phyloP scores from a whole-genome alignment of 1,140 invertebrate species.

The Drosophila pachea region DNA sequence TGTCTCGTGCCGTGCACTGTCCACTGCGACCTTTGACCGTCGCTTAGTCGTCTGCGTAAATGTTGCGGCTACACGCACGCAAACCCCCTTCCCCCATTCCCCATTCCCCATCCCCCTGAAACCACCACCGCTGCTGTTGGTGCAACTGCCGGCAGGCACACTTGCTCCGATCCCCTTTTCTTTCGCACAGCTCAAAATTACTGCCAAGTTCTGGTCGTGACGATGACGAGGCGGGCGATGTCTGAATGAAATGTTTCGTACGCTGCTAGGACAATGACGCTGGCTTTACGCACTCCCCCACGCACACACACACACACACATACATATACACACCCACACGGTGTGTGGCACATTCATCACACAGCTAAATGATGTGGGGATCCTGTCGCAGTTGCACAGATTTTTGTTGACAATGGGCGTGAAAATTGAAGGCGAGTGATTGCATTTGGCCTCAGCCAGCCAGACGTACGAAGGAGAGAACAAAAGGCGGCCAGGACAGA shows the following conservation, averaged over 20 bases:
- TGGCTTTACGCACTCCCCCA: slow-evolving; percentile 37
- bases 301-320: slow-evolving; percentile 5
- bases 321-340: no score
- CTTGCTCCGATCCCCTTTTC: slow-evolving; percentile 15
- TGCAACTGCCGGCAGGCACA: no score
- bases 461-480: neutral
- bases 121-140: no score
- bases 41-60: slow-evolving; percentile 55
- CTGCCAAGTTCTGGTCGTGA: slow-evolving; percentile 75
- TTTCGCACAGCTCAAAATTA: slow-evolving; percentile 67
- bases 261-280: slow-evolving; percentile 63
- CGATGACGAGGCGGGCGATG: slow-evolving; percentile 42
- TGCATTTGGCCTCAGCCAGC: slow-evolving; percentile 53
- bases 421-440: slow-evolving; percentile 77
- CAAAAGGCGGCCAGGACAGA: slow-evolving; percentile 35
- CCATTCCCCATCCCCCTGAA: no score
- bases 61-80: slow-evolving; percentile 65
- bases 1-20: slow-evolving; percentile 19
- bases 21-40: slow-evolving; percentile 16
- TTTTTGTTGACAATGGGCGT: slow-evolving; percentile 77
- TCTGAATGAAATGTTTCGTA: slow-evolving; percentile 49
- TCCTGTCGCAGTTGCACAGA: slow-evolving; percentile 58
- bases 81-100: no score
- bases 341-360: slow-evolving; percentile 56
- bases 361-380: slow-evolving; percentile 57